These are phyloP conservation scores for Dendrolimus kikuchii DNA, from an alignment of 1,140 invertebrate genomes.

Conservation along the genomic window DNA sequence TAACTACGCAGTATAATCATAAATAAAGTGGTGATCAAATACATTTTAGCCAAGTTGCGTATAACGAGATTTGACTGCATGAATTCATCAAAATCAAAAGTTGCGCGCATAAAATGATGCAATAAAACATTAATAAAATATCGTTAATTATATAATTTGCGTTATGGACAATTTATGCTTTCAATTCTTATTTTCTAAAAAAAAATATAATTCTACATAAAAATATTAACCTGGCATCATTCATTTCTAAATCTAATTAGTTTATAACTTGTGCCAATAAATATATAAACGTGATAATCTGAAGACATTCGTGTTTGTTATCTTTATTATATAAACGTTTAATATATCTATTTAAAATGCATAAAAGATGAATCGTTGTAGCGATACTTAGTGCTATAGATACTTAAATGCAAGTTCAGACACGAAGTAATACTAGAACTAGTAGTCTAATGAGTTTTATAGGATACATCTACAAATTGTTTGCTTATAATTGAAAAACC, in stretches of 20 bases:
- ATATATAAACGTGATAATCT: conserved; percentile 52
- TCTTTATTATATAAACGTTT: conserved; percentile 17
- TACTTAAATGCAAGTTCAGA: conserved; percentile 11
- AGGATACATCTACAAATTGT: conserved; percentile 22
- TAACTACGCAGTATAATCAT: neutral
- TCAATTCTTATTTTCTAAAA: conserved; percentile 19
- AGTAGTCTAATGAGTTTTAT: conserved; percentile 18
- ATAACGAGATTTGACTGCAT: conserved; percentile 72
- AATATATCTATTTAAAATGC: conserved; percentile 33
- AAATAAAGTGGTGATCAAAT: neutral
- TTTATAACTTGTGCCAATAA: conserved; percentile 53
- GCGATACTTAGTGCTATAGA: conserved; percentile 36
- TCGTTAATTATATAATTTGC: conserved; percentile 8
- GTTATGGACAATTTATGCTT: conserved; percentile 11
- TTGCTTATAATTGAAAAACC: conserved; percentile 33
- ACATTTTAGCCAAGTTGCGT: conserved; percentile 3
- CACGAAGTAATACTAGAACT: conserved; percentile 21
- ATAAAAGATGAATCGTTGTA: conserved; percentile 57
- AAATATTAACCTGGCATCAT: conserved; percentile 25
- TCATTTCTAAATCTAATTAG: conserved; percentile 46
- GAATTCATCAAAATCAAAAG: conserved; percentile 32
- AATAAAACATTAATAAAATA: conserved; percentile 23
- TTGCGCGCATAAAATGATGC: conserved; percentile 32
- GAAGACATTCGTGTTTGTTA: conserved; percentile 43
- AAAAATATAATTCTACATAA: conserved; percentile 25